Base-by-base conservation (phyloP, 2,888 invertebrate genomes). In the Ditylenchus weischeri region DNA sequence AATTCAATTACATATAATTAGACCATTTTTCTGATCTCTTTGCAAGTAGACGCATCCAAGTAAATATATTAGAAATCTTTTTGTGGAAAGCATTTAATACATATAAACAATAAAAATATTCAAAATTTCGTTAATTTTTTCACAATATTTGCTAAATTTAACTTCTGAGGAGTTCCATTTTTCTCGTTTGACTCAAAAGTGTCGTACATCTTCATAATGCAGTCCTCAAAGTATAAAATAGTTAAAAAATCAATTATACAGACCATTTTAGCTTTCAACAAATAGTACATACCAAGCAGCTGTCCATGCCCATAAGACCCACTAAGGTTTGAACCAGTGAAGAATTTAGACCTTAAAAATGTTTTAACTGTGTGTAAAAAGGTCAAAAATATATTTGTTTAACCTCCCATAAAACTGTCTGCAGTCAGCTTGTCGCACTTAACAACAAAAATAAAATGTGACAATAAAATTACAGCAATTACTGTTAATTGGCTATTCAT, bases 151-250 rank as follows among this genome's bases (percentile, higher is more conserved):
- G 21, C 21, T 19, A 50, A 18, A 21, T 50, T 21, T 19, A 50
- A 21, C 21, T 2, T 50, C 21, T 50, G 50, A 19, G 50, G 50
- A 4, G 50, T 50, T 2, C 50, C 50, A 50, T 50, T 50, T 50
- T 50, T 50, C 50, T 50, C 21, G 6, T 50, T 50, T 18, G 18
- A 4, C 50, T 50, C 50, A 50, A 19, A 50, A 18, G 50, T 50
- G 6, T 50, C n/a, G 50, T 50, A 50, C 50, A 50, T 50, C 50
- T 50, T 50, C 18, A 50, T 19, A 19, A 50, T 50, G 50, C n/a
- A 18, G 21, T 50, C 50, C 50, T 50, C n/a, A 50, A 50, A 21
- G 6, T 18, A 50, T 18, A 4, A 50, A 19, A 21, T 29, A n/a
- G n/a, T 29, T 29, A 5, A n/a, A n/a, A n/a, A n/a, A 29, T 29